phyloP scores from a whole-genome alignment of 1,140 invertebrate genomes.

The Gryllus bimaculatus region DNA sequence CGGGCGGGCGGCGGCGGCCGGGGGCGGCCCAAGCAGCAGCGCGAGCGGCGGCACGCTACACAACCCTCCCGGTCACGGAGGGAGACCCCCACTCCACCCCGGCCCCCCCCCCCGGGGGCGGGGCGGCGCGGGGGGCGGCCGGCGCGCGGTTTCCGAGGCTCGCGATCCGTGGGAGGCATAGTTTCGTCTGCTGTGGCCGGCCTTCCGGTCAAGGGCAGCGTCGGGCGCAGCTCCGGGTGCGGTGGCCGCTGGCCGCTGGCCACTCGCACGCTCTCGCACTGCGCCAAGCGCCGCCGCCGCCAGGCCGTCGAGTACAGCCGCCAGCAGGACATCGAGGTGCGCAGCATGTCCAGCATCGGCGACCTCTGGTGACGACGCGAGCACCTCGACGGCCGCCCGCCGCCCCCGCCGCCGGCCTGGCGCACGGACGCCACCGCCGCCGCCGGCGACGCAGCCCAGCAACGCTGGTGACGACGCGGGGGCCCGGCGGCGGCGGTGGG shows the following conservation, averaged over 20 bases:
- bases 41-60: neutral
- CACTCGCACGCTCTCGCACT: conserved; percentile 16
- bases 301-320: conserved; percentile 34
- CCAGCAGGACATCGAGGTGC: conserved; percentile 56
- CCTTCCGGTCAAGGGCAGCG: no score
- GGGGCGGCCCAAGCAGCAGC: neutral
- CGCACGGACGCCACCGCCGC: neutral
- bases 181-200: conserved; percentile 33
- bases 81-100: no score
- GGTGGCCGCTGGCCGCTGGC: conserved; percentile 10
- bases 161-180: conserved; percentile 30
- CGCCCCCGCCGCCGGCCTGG: neutral
- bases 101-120: no score
- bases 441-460: neutral
- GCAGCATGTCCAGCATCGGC: conserved; percentile 50
- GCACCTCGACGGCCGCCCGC: neutral
- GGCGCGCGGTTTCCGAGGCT: neutral
- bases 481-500: neutral
- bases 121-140: no score
- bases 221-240: no score
- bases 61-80: no score
- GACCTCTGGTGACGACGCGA: conserved; percentile 54
- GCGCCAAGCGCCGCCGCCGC: conserved; percentile 25
- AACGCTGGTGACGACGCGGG: neutral
- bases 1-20: no score